phyloP scores from a whole-genome alignment of 2,888 invertebrate species.

The Bruchidius siliquastri region DNA sequence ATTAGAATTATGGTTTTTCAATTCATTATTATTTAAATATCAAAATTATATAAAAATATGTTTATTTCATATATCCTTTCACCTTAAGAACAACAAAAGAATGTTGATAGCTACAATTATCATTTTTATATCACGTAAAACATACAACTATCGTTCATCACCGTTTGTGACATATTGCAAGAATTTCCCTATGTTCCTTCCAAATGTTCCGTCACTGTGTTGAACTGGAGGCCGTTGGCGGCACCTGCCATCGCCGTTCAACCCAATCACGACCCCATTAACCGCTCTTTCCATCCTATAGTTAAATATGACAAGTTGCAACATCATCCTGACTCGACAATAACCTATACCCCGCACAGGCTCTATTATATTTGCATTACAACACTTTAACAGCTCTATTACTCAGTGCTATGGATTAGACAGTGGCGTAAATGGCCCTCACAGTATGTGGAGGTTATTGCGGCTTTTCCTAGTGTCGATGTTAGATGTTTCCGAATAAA shows the following conservation, averaged over 20 bases:
- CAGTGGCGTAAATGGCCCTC: background rate
- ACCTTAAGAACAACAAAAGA: too few species aligned
- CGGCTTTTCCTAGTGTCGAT: too few species aligned
- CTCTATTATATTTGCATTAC: background rate
- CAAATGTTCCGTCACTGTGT: background rate
- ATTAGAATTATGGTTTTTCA: too few species aligned
- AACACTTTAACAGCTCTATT: background rate
- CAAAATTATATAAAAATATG: too few species aligned
- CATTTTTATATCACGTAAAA: too few species aligned
- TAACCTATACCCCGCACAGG: background rate
- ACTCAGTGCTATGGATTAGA: background rate
- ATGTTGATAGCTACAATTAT: too few species aligned
- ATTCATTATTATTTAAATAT: too few species aligned
- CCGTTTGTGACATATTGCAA: too few species aligned
- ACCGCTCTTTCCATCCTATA: slow-evolving; percentile 16
- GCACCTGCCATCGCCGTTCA: slow-evolving; percentile 30
- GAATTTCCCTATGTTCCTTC: too few species aligned
- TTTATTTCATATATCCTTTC: too few species aligned
- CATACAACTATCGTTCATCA: too few species aligned
- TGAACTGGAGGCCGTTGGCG: slow-evolving; percentile 20
- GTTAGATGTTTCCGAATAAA: too few species aligned
- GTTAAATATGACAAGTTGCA: slow-evolving; percentile 8
- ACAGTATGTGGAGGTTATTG: background rate
- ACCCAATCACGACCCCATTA: slow-evolving; percentile 30
- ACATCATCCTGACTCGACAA: slow-evolving; percentile 6